phyloP scores from a whole-genome alignment of 2,797 vertebrate species.

The Gastrophryne carolinensis region DNA sequence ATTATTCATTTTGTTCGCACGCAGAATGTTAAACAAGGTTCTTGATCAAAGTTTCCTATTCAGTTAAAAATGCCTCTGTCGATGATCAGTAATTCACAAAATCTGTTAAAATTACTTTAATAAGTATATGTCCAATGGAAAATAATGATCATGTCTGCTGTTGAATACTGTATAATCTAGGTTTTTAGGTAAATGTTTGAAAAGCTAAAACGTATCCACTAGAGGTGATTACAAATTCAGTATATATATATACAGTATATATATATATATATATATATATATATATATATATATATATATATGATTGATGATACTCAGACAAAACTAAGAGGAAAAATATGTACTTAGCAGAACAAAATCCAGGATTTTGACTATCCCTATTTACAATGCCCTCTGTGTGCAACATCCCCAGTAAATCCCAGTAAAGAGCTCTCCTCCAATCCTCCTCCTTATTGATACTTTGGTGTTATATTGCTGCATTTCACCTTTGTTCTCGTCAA shows the following conservation, averaged over 20 bases:
- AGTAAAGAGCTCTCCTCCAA: no score
- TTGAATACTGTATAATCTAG: background rate
- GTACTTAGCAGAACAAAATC: no score
- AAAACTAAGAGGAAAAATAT: no score
- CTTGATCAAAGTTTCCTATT: slow-evolving; percentile 45
- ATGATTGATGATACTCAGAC: no score
- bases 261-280: no score
- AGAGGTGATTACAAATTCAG: background rate
- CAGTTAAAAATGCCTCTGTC: slow-evolving; percentile 33
- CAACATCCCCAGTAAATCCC: no score
- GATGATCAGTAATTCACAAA: slow-evolving; percentile 33
- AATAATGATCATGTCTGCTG: background rate
- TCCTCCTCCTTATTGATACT: no score
- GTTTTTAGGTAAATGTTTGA: background rate
- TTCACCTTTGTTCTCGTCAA: no score
- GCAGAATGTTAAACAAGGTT: slow-evolving; percentile 40
- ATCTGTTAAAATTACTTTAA: slow-evolving; percentile 28
- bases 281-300: no score
- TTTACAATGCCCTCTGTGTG: no score
- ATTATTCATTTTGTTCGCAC: slow-evolving; percentile 35
- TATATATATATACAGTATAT: background rate
- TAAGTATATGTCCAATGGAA: background rate
- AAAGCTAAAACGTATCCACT: background rate
- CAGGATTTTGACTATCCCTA: no score
- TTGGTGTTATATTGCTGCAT: no score